phyloP scores from a whole-genome alignment of 2,888 invertebrate genomes.

The Electrophaes corylata region DNA sequence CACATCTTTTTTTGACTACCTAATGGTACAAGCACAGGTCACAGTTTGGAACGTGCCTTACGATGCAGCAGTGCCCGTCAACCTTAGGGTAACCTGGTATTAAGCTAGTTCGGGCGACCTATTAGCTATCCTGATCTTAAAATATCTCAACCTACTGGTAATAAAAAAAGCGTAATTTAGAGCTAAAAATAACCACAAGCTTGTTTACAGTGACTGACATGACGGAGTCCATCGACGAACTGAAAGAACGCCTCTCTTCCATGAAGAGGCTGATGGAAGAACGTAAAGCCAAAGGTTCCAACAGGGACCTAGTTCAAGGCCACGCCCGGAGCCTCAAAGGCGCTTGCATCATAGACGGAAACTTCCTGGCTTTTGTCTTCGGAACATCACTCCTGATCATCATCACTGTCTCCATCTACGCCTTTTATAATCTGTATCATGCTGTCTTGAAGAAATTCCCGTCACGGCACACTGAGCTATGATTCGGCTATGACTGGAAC shows the following conservation, averaged over 20 bases:
- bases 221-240: constrained; percentile 91
- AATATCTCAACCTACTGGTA: no score
- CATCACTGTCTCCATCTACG: constrained; percentile 91
- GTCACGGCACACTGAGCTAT: constrained; percentile 91
- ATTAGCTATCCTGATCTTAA: no score
- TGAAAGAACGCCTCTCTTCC: constrained; percentile 89
- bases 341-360: constrained; percentile 91
- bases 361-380: constrained; percentile 93
- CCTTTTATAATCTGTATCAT: constrained; percentile 89
- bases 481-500: constrained; percentile 56
- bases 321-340: constrained; percentile 76
- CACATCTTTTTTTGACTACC: no score
- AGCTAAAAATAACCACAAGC: neutral
- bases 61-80: no score
- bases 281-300: constrained; percentile 79
- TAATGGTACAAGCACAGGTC: no score
- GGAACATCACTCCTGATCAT: constrained; percentile 91
- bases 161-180: neutral
- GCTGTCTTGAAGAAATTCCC: constrained; percentile 92
- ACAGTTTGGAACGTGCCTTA: no score
- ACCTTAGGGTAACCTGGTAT: no score
- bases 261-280: constrained; percentile 94
- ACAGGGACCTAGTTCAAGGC: constrained; percentile 76
- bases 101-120: no score
- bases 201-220: constrained; percentile 62